Base-by-base conservation (phyloP, 2,888 invertebrate species). In the Galerucella pusilla region DNA sequence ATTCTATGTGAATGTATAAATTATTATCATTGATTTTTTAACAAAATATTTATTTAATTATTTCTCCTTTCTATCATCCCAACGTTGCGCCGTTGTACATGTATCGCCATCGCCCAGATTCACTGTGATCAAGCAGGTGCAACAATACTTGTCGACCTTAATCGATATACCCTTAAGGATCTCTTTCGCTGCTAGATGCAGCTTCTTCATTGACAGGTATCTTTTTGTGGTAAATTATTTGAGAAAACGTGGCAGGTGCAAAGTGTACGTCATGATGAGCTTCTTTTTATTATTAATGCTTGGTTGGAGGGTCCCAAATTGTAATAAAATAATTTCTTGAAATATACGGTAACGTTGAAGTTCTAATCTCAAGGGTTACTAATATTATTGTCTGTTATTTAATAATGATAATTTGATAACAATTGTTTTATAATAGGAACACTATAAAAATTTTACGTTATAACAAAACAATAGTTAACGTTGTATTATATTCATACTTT, bases 181-280 rank as follows among this genome's bases (percentile, higher is more conserved):
- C 78, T 77, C 77, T 79, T 82, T 81, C 66, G 83, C 77, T 74
- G 74, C 77, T 70, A 60, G 77, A 80, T 78, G 78, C 78, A 73
- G 75, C 79, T 81, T 73, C 82, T 81, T 80, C 81, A 83, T 83
- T 84, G 86, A 85, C 86, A 85, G 85, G 83, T 84, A 85, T 85
- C 86, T 85, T 84, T 83, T 67, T 82, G 82, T 82, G 80, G 86
- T 86, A 85, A 86, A 85, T 86, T 86, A 86, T 85, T 85, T 85
- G 85, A 85, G 85, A 86, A 84, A 84, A 83, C 81, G 83, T 84
- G 82, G 86, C 86, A 86, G 86, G 86, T 86, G 86, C 85, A 85
- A 84, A 83, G 78, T 79, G 79, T 80, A 78, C 77, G 80, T 80
- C 80, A 80, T 77, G 80, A 68, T 49, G 64, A 59, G 65, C 65